phyloP scores from a whole-genome alignment of 2,113 vertebrate genomes.

The Zosterops hypoxanthus region DNA sequence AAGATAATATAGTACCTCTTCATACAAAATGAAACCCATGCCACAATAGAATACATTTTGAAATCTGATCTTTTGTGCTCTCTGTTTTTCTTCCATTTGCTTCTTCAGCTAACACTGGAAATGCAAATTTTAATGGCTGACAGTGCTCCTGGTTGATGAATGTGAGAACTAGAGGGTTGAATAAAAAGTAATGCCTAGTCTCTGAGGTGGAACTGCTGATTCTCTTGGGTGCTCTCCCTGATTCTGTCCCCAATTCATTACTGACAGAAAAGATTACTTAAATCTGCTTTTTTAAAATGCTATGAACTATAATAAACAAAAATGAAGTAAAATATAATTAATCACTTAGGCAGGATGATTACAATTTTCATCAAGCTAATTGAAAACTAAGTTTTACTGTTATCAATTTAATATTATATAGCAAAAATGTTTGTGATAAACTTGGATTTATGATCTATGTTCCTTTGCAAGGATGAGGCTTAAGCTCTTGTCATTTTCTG shows the following conservation, averaged over 20 bases:
- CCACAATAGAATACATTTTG: neutral
- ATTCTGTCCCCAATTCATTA: constrained; percentile 2
- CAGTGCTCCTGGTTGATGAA: neutral
- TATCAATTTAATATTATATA: neutral
- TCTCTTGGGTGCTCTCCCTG: neutral
- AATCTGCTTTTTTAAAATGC: neutral
- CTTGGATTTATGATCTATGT: neutral
- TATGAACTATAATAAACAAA: constrained; percentile 15
- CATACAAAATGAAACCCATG: neutral
- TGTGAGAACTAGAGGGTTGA: neutral
- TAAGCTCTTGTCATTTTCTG: neutral
- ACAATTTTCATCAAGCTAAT: constrained; percentile 33
- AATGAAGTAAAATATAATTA: constrained; percentile 31
- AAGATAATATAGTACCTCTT: neutral
- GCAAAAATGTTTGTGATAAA: neutral
- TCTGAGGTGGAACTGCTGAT: constrained; percentile 20
- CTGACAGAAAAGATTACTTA: constrained; percentile 18
- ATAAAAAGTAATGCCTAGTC: neutral
- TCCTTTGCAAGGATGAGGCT: neutral
- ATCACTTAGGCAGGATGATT: constrained; percentile 21
- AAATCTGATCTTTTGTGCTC: neutral
- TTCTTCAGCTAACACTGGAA: neutral
- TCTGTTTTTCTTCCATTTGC: neutral
- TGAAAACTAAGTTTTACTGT: neutral
- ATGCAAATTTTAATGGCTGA: neutral